Evolutionary conservation across 2,888 invertebrate genomes (phyloP).

Genomic region (Drosophila greeni): DNA sequence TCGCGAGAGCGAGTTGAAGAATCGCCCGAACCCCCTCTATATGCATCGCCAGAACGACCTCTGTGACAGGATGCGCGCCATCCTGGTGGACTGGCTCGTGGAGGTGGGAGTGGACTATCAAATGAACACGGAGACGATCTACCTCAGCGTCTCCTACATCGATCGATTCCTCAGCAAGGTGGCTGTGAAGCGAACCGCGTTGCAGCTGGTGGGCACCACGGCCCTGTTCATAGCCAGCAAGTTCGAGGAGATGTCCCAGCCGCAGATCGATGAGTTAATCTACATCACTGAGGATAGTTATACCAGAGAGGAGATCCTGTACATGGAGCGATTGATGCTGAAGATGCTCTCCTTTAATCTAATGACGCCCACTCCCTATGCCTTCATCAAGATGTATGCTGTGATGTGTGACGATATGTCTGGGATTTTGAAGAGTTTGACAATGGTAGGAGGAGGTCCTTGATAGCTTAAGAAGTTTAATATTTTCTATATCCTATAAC

Average conservation of each 20-base stretch:
- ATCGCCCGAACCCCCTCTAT: constrained; percentile 81
- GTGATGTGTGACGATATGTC: constrained; percentile 83
- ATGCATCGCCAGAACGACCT: constrained; percentile 97
- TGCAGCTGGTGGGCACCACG: constrained; percentile 97
- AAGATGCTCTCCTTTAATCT: constrained; percentile 93
- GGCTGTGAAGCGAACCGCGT: constrained; percentile 94
- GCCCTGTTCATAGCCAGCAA: constrained; percentile 98
- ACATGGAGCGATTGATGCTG: constrained; percentile 96
- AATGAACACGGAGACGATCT: constrained; percentile 93
- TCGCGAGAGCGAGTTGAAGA: constrained; percentile 87
- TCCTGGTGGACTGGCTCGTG: constrained; percentile 97
- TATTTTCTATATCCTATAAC: background rate
- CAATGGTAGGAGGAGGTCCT: constrained; percentile 82
- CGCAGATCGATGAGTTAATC: constrained; percentile 96
- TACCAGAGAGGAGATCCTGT: constrained; percentile 90
- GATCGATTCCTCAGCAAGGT: constrained; percentile 97
- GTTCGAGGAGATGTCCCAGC: constrained; percentile 99
- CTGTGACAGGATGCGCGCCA: constrained; percentile 93
- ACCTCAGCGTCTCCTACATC: constrained; percentile 94
- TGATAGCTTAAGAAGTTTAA: no score
- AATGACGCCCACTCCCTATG: constrained; percentile 90
- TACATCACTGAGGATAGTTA: constrained; percentile 99
- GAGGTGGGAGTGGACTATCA: constrained; percentile 98
- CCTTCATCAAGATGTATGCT: constrained; percentile 90
- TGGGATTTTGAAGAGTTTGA: constrained; percentile 85